Evolutionary conservation across 2,113 vertebrate species (phyloP).

Genomic region (Tupaia tana): DNA sequence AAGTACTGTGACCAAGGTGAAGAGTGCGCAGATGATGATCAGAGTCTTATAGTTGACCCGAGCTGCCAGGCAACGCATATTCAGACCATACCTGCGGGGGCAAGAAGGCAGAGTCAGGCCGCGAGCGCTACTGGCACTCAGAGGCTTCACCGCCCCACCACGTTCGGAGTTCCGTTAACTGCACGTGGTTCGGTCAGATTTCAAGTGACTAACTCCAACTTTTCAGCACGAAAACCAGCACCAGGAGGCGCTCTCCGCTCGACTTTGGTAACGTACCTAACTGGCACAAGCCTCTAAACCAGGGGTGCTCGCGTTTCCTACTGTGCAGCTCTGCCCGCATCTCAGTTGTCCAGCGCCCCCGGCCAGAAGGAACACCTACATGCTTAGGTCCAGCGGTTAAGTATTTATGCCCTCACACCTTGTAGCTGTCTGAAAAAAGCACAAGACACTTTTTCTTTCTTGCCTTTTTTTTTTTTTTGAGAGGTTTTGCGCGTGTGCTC

Average conservation of each 20-base stretch:
- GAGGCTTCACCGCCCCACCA: background rate
- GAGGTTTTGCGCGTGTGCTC: too few relatives aligned
- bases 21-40: conserved; percentile 94
- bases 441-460: too few relatives aligned
- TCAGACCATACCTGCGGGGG: conserved; percentile 90
- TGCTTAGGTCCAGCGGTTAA: conserved; percentile 23
- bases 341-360: background rate
- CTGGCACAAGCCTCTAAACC: background rate
- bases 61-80: conserved; percentile 98
- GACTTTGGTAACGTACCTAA: background rate
- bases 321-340: background rate
- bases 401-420: background rate
- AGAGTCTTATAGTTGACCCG: conserved; percentile 98
- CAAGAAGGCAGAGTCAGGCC: conserved; percentile 41
- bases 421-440: conserved; percentile 1
- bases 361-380: conserved; percentile 11
- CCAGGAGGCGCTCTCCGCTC: background rate
- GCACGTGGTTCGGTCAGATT: background rate
- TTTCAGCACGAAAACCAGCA: background rate
- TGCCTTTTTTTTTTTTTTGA: too few relatives aligned
- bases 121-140: background rate
- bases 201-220: conserved; percentile 28
- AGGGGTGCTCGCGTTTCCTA: background rate
- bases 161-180: conserved; percentile 24
- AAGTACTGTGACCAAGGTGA: conserved; percentile 94